Evolutionary conservation across 2,113 vertebrate species (phyloP), one percentile per base, ranked within the genome.

Genomic region (Probosciger aterrimus): DNA sequence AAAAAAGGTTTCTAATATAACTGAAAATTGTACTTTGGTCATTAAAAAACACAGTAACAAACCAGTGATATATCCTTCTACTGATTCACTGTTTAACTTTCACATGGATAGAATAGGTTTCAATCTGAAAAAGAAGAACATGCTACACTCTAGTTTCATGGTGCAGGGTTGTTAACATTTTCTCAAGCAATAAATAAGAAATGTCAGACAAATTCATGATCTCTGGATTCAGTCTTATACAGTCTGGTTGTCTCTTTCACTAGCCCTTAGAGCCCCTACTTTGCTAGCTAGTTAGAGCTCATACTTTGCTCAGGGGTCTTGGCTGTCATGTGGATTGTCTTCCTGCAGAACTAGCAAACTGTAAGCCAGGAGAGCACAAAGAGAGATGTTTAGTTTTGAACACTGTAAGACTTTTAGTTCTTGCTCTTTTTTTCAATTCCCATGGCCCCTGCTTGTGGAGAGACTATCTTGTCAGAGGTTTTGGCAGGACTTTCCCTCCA

Each of bases 111-210:
- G 46, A 77, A 79, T 46, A 30, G 68, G 77, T 82, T 94, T 89
- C 91, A 93, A 8, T 79, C 63, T 73, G 80, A 85, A 82, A 75
- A 92, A 93, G 73, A 30, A 79, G 41, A 74, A 91, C 83, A 67
- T 87, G 90, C 49, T 95, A 37, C 1, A 15, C 55, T 78, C 57
- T 63, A 22, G 3, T 74, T 95, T 82, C 81, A 35, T 84, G 33
- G 52, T 67, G 52, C 52, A 59, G 43, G 37, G 41, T 39, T 89
- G 70, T 57, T 88, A 73, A 70, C 33, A 74, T 92, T 90, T 93
- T 94, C 55, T 68, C 67, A 71, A 83, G 43, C 65, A 70, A 50
- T 70, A 81, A 78, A 49, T 80, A 49, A 78, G 55, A 89, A 81
- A 86, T 31, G 55, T 27, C 85, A 93, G 14, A 27, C 81, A 30